Percentiles rank a stretch among this genome's conserved stretches.
Evolutionary conservation across 2,113 vertebrate species (phyloP).

Genomic region (Solenodon paradoxus): DNA sequence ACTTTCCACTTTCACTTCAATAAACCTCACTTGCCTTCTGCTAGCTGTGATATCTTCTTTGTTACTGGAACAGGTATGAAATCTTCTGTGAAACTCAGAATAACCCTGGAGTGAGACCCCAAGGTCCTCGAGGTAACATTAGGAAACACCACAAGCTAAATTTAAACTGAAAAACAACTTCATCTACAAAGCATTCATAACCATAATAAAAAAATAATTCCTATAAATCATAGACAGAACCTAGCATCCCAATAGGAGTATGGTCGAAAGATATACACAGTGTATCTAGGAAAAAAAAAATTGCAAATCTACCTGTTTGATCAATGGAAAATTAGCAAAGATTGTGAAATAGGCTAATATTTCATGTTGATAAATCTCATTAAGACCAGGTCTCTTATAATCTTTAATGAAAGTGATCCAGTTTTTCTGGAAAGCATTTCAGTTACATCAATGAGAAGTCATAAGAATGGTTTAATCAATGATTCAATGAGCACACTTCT

Average conservation of each 20-base stretch:
- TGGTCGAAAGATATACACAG: not conserved
- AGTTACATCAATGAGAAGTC: not conserved
- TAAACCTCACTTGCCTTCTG: too few species aligned
- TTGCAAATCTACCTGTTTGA: not conserved
- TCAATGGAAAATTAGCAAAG: not conserved
- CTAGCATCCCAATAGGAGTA: not conserved
- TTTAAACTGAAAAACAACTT: not conserved
- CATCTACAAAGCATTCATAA: not conserved
- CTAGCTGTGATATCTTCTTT: too few species aligned
- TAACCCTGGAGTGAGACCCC: too few species aligned
- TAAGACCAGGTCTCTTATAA: not conserved
- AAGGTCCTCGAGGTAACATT: too few species aligned
- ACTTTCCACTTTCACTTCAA: too few species aligned
- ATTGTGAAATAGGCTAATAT: not conserved
- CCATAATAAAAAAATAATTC: constrained; percentile 4
- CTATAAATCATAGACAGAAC: not conserved
- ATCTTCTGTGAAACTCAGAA: too few species aligned
- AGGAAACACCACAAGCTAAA: not conserved
- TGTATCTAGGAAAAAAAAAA: not conserved
- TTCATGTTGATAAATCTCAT: not conserved
- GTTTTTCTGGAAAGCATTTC: not conserved
- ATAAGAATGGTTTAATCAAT: constrained; percentile 25
- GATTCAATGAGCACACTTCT: not conserved
- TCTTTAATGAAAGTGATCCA: not conserved
- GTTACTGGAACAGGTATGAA: too few species aligned